Evolutionary conservation across 2,797 vertebrate genomes (phyloP).

Genomic region (Sebastes alutus): DNA sequence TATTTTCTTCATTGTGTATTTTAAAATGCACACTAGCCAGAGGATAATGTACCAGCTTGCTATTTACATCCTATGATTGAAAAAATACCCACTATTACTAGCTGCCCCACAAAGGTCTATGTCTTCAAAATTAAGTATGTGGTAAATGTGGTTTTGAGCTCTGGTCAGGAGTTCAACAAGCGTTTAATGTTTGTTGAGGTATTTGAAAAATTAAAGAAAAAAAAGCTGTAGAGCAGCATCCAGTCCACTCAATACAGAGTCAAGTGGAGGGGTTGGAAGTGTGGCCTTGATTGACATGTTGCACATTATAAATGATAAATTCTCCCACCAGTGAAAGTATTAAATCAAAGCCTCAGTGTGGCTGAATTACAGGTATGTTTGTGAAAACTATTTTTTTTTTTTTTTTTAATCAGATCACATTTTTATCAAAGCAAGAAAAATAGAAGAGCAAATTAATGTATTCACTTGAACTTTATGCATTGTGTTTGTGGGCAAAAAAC

Average conservation of each 20-base stretch:
- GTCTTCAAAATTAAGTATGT: neutral
- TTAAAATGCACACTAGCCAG: neutral
- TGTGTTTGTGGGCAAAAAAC: neutral
- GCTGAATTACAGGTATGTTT: neutral
- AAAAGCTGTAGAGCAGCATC: neutral
- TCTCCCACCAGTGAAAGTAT: neutral
- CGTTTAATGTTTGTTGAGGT: neutral
- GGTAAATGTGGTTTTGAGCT: neutral
- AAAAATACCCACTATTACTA: neutral
- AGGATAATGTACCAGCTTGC: neutral
- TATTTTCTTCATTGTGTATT: neutral
- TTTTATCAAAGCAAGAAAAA: neutral
- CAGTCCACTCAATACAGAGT: neutral
- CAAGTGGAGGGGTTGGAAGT: neutral
- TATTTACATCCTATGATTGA: constrained; percentile 1
- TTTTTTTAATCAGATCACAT: neutral
- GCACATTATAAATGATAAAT: neutral
- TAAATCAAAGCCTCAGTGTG: neutral
- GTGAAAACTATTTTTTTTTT: neutral
- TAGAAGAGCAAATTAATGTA: neutral
- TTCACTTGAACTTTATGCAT: neutral
- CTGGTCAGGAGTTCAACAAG: neutral
- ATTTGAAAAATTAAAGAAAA: neutral
- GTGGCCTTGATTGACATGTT: neutral
- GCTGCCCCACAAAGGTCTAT: neutral